Evolutionary conservation across 2,113 vertebrate species (phyloP), one percentile per base, ranked within the genome.

Genomic region (Stegostoma tigrinum): DNA sequence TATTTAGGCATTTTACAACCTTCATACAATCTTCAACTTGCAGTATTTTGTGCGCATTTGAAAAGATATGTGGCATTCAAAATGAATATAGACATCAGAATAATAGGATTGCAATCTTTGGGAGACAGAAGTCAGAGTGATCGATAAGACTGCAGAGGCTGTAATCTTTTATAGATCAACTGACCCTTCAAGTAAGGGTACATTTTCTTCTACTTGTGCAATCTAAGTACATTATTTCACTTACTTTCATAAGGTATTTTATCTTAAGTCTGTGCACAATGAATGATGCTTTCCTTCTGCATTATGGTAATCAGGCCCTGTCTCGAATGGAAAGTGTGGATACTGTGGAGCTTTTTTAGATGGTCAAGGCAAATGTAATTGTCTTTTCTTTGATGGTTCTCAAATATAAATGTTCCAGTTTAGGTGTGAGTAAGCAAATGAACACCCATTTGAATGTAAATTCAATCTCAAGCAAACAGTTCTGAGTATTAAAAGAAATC

Each of bases 121-220:
- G 68, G 94, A 95, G 42, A 72, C 67, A 95, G 89, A 66, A 95
- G 66, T 72, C 94, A 52, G 48, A 34, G 45, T 95, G 94, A 95
- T 95, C 68, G 68, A 95, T 70, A 95, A 70, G 5, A 42, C 45
- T 52, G 67, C 45, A 72, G 27, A 19, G 6, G 38, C 94, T 48
- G 94, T 72, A 95, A 75, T 95, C 94, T 95, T 95, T 95, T 95
- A 95, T 95, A 95, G 94, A 95, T 72, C 94, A 72, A 72, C 67
- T 75, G 68, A 48, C 42, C 34, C 94, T 72, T 95, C 42, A 45
- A 95, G 42, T 30, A 48, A 95, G 67, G 42, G 89, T 38, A 93
- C 61, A 93, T 72, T 95, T 72, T 52, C 45, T 70, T 94, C 66
- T 52, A 30, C 68, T 52, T 95, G 94, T 30, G 38, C 72, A 70